Conservation (phyloP, 2,113 vertebrate species). For the Leptobrachium ailaonicum region DNA sequence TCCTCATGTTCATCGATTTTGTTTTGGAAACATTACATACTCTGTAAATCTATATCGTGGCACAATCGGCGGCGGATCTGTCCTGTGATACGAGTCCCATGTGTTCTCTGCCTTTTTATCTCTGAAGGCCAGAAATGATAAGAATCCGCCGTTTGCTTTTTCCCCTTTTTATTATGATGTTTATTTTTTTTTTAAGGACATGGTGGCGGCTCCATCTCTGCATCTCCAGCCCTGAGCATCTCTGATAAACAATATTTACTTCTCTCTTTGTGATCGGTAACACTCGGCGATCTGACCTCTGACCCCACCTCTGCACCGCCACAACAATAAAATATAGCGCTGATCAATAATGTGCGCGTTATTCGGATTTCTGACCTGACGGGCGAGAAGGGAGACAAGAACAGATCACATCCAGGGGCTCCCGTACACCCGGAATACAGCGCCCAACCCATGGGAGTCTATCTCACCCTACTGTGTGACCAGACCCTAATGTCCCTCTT, state of each 20-base stretch:
- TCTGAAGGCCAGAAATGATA: conserved; percentile 62
- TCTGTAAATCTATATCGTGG: conserved; percentile 66
- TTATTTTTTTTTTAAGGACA: conserved; percentile 52
- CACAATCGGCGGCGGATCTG: conserved; percentile 63
- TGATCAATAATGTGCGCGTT: conserved; percentile 17
- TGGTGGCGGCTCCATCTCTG: conserved; percentile 50
- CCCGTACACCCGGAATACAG: too few species aligned
- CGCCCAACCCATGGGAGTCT: too few species aligned
- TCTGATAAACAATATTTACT: conserved; percentile 65
- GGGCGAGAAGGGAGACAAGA: too few species aligned
- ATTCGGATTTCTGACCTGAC: too few species aligned
- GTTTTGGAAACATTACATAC: conserved; percentile 60
- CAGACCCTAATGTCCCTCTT: too few species aligned
- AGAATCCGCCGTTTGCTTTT: conserved; percentile 60
- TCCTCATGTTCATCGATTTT: conserved; percentile 53
- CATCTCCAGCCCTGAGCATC: conserved; percentile 64
- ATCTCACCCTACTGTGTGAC: too few species aligned
- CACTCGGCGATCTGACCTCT: neutral
- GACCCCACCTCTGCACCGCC: conserved; percentile 15
- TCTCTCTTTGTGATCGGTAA: conserved; percentile 36
- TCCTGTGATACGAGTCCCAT: conserved; percentile 63
- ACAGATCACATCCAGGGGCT: too few species aligned
- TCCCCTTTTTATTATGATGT: conserved; percentile 20
- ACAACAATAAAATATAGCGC: neutral
- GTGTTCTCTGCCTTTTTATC: conserved; percentile 62